Conservation (phyloP, 2,888 invertebrate genomes). For the Julus scanicus region DNA sequence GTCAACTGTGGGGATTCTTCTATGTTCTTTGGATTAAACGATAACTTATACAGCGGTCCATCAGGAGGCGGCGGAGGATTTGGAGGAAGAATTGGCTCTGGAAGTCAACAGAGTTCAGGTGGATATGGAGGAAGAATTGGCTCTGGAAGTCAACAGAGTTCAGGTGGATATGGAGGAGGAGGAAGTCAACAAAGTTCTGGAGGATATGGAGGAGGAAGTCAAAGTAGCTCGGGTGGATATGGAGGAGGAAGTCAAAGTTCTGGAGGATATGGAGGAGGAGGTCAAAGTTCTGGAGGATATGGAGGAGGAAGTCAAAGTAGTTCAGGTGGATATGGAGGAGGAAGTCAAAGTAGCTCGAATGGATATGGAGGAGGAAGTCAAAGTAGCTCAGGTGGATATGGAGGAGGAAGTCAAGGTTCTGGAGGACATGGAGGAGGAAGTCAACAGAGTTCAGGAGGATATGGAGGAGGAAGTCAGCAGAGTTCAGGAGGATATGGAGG, state of each 20-base stretch:
- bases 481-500: too few species aligned
- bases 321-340: conserved; percentile 2
- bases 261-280: conserved; percentile 28
- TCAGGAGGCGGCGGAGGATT: conserved; percentile 44
- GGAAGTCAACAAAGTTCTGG: conserved; percentile 3
- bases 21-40: conserved; percentile 81
- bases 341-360: background rate
- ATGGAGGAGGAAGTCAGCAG: background rate
- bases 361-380: background rate
- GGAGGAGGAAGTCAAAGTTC: background rate
- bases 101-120: conserved; percentile 28
- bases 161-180: background rate
- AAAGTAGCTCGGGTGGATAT: background rate
- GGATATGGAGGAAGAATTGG: background rate
- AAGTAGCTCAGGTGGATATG: background rate
- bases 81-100: conserved; percentile 26
- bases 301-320: background rate
- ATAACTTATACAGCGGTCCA: conserved; percentile 67
- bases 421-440: background rate
- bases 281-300: conserved; percentile 4
- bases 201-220: conserved; percentile 8
- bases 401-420: background rate
- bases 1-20: conserved; percentile 86
- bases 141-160: background rate
- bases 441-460: background rate